A percentile compares a stretch with the other conserved stretches of the same genome.
Conservation (phyloP, 2,888 invertebrate species). For the Epistrophe eligans region DNA sequence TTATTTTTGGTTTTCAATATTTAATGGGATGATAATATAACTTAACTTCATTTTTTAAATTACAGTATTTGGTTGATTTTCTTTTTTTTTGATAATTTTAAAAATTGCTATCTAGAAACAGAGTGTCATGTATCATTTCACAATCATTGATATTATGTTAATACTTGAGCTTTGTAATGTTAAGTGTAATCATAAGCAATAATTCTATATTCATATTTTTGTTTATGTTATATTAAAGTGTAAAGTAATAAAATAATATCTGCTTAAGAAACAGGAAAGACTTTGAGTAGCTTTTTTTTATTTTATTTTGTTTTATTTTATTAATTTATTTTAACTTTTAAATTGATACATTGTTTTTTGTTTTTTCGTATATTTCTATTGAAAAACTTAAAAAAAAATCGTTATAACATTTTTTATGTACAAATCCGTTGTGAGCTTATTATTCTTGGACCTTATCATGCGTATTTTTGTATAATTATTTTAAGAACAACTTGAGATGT, state of each 20-base stretch:
- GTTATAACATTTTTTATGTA: slow-evolving; percentile 57
- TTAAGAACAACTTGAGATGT: slow-evolving; percentile 31
- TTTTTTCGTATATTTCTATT: slow-evolving; percentile 2
- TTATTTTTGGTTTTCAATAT: slow-evolving; percentile 35
- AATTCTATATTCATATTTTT: slow-evolving; percentile 28
- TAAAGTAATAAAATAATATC: slow-evolving; percentile 43
- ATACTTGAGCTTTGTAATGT: slow-evolving; percentile 69
- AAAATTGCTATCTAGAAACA: slow-evolving; percentile 75
- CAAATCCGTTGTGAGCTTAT: slow-evolving; percentile 64
- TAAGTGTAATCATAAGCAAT: slow-evolving; percentile 67
- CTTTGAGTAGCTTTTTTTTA: slow-evolving; percentile 27
- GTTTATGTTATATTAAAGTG: slow-evolving; percentile 14
- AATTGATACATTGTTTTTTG: slow-evolving; percentile 25
- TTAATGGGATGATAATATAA: slow-evolving; percentile 63
- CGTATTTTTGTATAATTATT: slow-evolving; percentile 9
- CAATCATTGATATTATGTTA: slow-evolving; percentile 60
- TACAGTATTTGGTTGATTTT: slow-evolving; percentile 47
- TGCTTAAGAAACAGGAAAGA: slow-evolving; percentile 49
- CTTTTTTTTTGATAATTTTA: slow-evolving; percentile 48
- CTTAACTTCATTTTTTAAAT: slow-evolving; percentile 47
- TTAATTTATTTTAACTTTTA: slow-evolving; percentile 29
- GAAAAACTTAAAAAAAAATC: slow-evolving; percentile 14
- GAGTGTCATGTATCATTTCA: slow-evolving; percentile 64
- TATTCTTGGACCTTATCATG: slow-evolving; percentile 46
- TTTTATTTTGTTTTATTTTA: too few relatives aligned